Conservation (phyloP, 2,113 vertebrate genomes). For the Pseudonaja textilis region DNA sequence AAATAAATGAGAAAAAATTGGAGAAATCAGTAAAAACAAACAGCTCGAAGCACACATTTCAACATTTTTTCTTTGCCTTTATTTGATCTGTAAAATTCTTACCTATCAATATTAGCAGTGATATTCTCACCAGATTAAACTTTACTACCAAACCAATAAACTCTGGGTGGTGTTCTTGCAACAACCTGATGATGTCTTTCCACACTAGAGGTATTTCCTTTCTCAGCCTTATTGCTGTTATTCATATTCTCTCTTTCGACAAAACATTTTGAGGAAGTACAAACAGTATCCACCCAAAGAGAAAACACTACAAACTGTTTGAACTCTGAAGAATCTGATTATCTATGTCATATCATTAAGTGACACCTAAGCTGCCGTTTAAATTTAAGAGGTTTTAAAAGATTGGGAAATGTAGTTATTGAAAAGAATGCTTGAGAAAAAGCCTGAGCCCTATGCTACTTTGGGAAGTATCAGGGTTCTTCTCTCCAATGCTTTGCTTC, state of each 20-base stretch:
- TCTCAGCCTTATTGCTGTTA: background rate
- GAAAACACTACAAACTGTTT: background rate
- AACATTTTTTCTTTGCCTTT: background rate
- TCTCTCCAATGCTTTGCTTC: background rate
- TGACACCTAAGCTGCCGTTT: background rate
- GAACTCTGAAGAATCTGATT: background rate
- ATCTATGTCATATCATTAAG: no score
- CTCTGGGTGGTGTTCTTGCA: constrained; percentile 18
- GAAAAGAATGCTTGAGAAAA: background rate
- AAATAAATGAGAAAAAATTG: background rate
- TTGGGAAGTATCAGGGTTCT: background rate
- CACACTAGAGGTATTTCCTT: background rate
- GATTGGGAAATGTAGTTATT: background rate
- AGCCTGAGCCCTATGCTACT: background rate
- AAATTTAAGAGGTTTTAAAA: background rate
- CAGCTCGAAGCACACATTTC: background rate
- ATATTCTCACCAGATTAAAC: background rate
- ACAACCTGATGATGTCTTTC: constrained; percentile 14
- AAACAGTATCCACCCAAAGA: background rate
- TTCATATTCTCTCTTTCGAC: background rate
- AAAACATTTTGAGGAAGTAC: background rate
- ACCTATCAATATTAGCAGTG: background rate
- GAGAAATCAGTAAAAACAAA: background rate
- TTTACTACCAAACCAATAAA: constrained; percentile 19
- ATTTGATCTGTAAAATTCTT: background rate